Base-by-base conservation (phyloP, 2,797 vertebrate species). In the Pteronotus mesoamericanus region DNA sequence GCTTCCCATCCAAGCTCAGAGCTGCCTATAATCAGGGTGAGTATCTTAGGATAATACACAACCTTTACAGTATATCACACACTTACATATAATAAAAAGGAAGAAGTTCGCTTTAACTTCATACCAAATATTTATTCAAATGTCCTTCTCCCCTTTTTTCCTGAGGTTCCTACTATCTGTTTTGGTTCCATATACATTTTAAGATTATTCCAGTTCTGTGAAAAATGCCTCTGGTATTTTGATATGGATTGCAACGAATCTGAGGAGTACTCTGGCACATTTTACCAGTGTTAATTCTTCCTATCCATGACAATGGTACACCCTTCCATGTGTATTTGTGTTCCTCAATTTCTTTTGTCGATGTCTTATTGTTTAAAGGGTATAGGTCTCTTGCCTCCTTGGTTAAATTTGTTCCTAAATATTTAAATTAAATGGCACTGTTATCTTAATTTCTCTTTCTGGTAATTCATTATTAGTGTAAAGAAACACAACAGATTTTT, bases 201-300 rank as follows among this genome's bases (percentile, higher is more conserved):
- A 29, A 57, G 57, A 5, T 59, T 12, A 5, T 12, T 29, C 57
- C 9, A 29, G 12, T 14, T 29, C 57, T 5, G 57, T 29, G 57
- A 29, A 29, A 8, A 59, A 29, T 2, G 57, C 57, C 57, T 12
- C 57, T 29, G 55, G 24, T 5, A 19, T 8, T 1, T 12, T 24
- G 57, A 14, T 1, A 0, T 1, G 57, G 57, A 29, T 9, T 2
- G 4, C 26, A 10, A 57, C 10, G 57, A 29, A 0, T 4, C 15
- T 18, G 61, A 6, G 3, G 14, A 18, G 32, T 0, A 15, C 61
- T 3, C 48, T 3, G 14, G 32, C 32, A 0, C 32, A 18, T 9
- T 8, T 3, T 0, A 1, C 8, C 32, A 18, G 29, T 0, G 6
- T 3, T 6, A 2, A 4, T 1, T 3, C 61, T 8, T 7, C 61